Base-by-base conservation (phyloP, 2,888 invertebrate species). In the Volucella inflata region DNA sequence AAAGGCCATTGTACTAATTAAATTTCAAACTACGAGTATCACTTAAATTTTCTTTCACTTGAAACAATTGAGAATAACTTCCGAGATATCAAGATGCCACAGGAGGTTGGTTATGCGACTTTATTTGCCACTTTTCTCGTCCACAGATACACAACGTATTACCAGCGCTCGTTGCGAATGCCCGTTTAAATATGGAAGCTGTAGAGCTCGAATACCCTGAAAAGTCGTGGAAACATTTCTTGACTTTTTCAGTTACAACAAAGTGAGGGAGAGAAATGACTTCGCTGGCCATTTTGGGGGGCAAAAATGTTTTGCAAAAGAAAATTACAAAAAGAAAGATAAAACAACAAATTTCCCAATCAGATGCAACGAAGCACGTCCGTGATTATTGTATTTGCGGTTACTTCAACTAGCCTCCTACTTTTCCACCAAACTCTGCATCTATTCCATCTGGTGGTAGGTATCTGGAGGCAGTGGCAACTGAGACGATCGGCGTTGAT, bases 181-280 rank as follows among this genome's bases (percentile, higher is more conserved):
- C 68, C 76, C 71, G 81, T 64, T 85, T 85, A 85, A 85, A 85
- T 85, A 85, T 85, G 81, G 85, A 85, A 81, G 67, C 85, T 68
- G 85, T 62, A 81, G 72, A 81, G 30, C 30, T 6, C 30, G 30
- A 30, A 30, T 30, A 30, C 30, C 11, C 76, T 55, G 68, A 77
- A 82, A 71, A 78, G 51, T 36, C 57, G 16, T 38, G 72, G 17
- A 65, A 65, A 40, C 30, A 57, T 64, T 55, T 65, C 3, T 46
- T 51, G 75, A 42, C 70, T 30, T 30, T 30, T 30, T 6, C 6
- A 30, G 30, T 6, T 71, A 42, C 60, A 65, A 81, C 36, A 44
- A 14, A 38, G 55, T 68, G 85, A 85, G 81, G 85, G 85, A 67
- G 85, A 76, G 72, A 76, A 81, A 75, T 51, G 60, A 11, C 60